Percentiles rank a stretch among this genome's conserved stretches.
Conservation (phyloP, 2,888 invertebrate genomes). For the Agonopterix alstromeriana region DNA sequence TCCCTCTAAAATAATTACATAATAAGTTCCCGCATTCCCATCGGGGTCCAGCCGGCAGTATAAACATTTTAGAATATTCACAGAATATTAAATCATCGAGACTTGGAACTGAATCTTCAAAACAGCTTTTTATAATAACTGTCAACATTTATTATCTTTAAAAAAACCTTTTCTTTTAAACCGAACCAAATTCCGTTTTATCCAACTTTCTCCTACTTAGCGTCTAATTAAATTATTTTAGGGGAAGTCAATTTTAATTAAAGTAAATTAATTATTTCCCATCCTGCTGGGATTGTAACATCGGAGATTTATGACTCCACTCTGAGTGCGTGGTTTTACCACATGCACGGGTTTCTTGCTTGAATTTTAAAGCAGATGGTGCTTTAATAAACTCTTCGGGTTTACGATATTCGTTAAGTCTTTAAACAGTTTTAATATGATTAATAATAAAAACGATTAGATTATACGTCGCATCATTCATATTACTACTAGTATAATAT, state of each 20-base stretch:
- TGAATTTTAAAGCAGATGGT: too few species aligned
- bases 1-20: too few species aligned
- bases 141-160: neutral
- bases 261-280: conserved; percentile 16
- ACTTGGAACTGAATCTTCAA: too few species aligned
- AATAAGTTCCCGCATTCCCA: too few species aligned
- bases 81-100: too few species aligned
- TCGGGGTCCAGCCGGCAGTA: too few species aligned
- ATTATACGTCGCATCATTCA: too few species aligned
- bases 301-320: conserved; percentile 5
- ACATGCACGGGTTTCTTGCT: neutral
- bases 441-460: too few species aligned
- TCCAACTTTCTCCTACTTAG: conserved; percentile 14
- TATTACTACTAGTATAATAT: too few species aligned
- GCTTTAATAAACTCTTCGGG: too few species aligned
- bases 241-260: conserved; percentile 17
- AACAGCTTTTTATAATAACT: too few species aligned
- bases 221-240: conserved; percentile 14
- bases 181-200: conserved; percentile 7
- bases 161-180: conserved; percentile 9
- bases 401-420: neutral
- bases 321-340: conserved; percentile 3
- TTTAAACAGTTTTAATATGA: neutral
- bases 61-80: too few species aligned
- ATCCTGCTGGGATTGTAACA: conserved; percentile 1